Conservation (phyloP, 1,140 invertebrate genomes). For the Macrobrachium nipponense region DNA sequence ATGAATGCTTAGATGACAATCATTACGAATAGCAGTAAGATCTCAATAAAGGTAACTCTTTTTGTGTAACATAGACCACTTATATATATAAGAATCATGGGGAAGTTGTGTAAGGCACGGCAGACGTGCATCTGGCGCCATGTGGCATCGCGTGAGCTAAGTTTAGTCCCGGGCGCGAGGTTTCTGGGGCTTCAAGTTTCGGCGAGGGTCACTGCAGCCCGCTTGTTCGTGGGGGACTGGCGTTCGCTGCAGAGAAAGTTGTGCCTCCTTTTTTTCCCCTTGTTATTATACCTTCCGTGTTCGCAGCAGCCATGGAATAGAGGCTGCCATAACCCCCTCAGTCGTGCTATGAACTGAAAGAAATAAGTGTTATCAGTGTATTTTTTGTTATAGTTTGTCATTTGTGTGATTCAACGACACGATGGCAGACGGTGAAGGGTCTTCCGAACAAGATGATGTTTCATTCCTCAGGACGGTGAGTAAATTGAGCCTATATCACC, state of each 20-base stretch:
- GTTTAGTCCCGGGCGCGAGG: conserved; percentile 52
- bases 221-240: conserved; percentile 46
- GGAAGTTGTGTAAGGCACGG: conserved; percentile 8
- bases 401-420: conserved; percentile 41
- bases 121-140: conserved; percentile 24
- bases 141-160: conserved; percentile 54
- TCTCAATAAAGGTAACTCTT: too few species aligned
- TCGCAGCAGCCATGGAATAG: conserved; percentile 17
- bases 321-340: not conserved
- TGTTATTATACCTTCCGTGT: conserved; percentile 15
- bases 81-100: too few species aligned
- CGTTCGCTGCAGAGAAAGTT: conserved; percentile 46
- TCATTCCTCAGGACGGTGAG: conserved; percentile 96
- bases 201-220: conserved; percentile 45
- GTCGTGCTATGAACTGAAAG: conserved; percentile 35
- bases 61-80: too few species aligned
- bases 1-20: too few species aligned
- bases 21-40: too few species aligned
- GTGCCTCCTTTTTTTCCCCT: conserved; percentile 27
- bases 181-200: conserved; percentile 3
- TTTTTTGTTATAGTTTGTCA: conserved; percentile 31
- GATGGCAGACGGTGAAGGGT: conserved; percentile 91
- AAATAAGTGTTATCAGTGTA: conserved; percentile 34
- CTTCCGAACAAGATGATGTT: conserved; percentile 97
- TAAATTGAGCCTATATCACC: not conserved